Evolutionary conservation across 2,888 invertebrate genomes (phyloP).

Genomic region (Thumatha senex): DNA sequence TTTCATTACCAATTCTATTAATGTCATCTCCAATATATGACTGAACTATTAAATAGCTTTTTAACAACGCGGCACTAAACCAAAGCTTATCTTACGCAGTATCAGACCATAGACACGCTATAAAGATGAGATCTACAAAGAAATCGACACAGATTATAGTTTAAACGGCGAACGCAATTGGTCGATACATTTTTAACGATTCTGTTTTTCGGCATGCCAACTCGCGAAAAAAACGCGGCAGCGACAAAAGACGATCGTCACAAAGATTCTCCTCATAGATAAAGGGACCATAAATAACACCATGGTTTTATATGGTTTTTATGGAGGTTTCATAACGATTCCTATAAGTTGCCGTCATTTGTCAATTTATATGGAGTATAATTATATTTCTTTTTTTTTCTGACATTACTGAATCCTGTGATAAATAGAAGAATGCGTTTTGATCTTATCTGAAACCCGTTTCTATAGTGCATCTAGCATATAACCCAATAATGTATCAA

Average conservation of each 20-base stretch:
- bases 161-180: constrained; percentile 56
- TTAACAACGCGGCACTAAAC: constrained; percentile 31
- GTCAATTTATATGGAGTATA: constrained; percentile 34
- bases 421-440: constrained; percentile 22
- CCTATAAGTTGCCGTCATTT: constrained; percentile 35
- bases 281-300: constrained; percentile 76
- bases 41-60: constrained; percentile 11
- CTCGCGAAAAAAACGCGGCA: constrained; percentile 49
- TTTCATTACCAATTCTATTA: too few species aligned
- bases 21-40: neutral
- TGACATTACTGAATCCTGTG: constrained; percentile 11
- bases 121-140: constrained; percentile 76
- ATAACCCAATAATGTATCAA: constrained; percentile 7
- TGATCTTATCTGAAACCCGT: constrained; percentile 16
- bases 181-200: constrained; percentile 58
- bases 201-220: constrained; percentile 57
- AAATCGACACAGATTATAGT: constrained; percentile 65
- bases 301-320: constrained; percentile 54
- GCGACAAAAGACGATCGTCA: constrained; percentile 69
- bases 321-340: constrained; percentile 27
- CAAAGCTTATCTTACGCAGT: constrained; percentile 34
- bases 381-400: constrained; percentile 26
- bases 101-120: constrained; percentile 53
- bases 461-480: neutral
- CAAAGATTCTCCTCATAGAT: constrained; percentile 62